These are phyloP conservation scores for Pristionchus japonicus DNA, from an alignment of 2,888 invertebrate species.

Conservation along the genomic window DNA sequence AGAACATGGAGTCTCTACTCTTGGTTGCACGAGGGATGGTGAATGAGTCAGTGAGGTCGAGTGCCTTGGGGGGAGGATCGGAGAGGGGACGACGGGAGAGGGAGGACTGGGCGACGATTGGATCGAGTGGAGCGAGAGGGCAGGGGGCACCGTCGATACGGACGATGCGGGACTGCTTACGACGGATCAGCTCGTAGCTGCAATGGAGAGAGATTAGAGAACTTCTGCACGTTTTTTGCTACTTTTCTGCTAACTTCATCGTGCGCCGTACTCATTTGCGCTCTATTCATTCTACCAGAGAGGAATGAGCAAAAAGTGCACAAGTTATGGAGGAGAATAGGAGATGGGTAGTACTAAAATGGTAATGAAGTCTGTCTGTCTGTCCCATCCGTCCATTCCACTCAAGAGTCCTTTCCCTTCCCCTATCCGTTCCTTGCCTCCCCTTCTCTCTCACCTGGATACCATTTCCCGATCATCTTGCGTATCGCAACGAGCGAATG, in stretches of 20 bases:
- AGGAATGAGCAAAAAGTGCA: too few relatives aligned
- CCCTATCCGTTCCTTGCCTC: not conserved
- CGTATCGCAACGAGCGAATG: slow-evolving; percentile 66
- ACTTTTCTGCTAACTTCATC: too few relatives aligned
- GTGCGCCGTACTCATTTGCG: too few relatives aligned
- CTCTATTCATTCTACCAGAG: too few relatives aligned
- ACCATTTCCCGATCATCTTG: slow-evolving; percentile 59
- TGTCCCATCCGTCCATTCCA: not conserved
- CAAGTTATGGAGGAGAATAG: too few relatives aligned
- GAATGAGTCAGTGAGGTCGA: slow-evolving; percentile 60
- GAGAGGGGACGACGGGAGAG: slow-evolving; percentile 38
- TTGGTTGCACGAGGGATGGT: slow-evolving; percentile 64
- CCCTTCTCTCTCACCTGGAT: slow-evolving; percentile 25
- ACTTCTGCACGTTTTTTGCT: too few relatives aligned
- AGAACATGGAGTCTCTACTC: slow-evolving; percentile 69
- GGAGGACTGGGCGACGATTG: slow-evolving; percentile 5
- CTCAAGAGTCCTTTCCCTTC: not conserved
- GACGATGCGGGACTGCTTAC: slow-evolving; percentile 48
- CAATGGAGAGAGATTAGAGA: not conserved
- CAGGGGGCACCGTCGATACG: not conserved
- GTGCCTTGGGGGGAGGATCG: slow-evolving; percentile 33
- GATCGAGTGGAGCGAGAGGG: not conserved
- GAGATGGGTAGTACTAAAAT: not conserved
- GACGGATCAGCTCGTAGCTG: slow-evolving; percentile 46
- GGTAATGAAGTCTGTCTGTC: not conserved